Evolutionary conservation across 2,888 invertebrate species (phyloP).

Genomic region (Amblyjoppa proteus): DNA sequence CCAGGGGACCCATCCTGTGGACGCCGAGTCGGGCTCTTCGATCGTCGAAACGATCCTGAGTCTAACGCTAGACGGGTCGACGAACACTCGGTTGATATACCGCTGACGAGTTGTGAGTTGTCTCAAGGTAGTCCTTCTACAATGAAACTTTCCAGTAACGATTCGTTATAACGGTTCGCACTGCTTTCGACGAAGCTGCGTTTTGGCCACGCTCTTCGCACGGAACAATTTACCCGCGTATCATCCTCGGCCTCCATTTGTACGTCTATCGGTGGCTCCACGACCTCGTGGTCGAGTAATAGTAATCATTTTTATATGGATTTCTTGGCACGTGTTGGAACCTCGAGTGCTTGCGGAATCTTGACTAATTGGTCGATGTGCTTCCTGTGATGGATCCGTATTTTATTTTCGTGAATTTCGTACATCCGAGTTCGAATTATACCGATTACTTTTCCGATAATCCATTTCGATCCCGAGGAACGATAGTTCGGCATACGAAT

Average conservation of each 20-base stretch:
- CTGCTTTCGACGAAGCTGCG: not conserved
- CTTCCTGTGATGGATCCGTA: slow-evolving; percentile 38
- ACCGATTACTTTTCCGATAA: slow-evolving; percentile 40
- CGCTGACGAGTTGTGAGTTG: not conserved
- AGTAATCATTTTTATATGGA: not conserved
- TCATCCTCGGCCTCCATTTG: not conserved
- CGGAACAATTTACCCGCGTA: not conserved
- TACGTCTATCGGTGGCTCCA: not conserved
- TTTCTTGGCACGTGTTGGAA: not conserved
- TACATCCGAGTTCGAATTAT: slow-evolving; percentile 60
- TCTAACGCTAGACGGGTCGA: not conserved
- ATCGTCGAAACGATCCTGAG: not conserved
- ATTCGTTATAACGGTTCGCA: not conserved
- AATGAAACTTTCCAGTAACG: not conserved
- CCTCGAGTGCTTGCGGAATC: slow-evolving; percentile 1
- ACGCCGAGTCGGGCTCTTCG: not conserved
- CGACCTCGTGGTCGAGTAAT: not conserved
- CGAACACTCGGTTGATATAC: no score
- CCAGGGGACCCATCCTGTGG: not conserved
- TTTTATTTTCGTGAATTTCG: slow-evolving; percentile 20
- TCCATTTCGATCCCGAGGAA: slow-evolving; percentile 48
- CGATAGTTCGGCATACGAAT: slow-evolving; percentile 49
- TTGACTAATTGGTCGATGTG: slow-evolving; percentile 59
- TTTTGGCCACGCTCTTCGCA: not conserved
- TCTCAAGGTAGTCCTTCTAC: not conserved